These are phyloP conservation scores for Morpho deidamia DNA, from an alignment of 2,888 invertebrate species.

Conservation along the genomic window DNA sequence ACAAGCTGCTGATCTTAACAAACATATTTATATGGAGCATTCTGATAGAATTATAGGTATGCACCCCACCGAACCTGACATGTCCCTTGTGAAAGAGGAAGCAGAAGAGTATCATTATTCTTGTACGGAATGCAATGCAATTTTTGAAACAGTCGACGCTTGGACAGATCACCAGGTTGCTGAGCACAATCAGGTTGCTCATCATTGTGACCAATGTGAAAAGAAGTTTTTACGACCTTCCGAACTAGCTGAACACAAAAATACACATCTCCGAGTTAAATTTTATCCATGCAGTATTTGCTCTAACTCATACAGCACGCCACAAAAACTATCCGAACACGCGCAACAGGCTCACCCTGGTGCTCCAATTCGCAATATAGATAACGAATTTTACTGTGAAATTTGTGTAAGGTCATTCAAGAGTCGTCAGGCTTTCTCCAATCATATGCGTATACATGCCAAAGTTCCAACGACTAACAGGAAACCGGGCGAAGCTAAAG, in stretches of 20 bases:
- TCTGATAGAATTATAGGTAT: conserved; percentile 62
- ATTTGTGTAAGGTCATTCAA: conserved; percentile 80
- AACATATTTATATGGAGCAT: conserved; percentile 79
- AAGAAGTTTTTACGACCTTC: conserved; percentile 79
- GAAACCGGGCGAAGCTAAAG: conserved; percentile 56
- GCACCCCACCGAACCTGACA: conserved; percentile 49
- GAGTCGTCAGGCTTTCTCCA: conserved; percentile 74
- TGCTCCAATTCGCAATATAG: conserved; percentile 38
- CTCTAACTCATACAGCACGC: conserved; percentile 79
- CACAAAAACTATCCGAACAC: conserved; percentile 78
- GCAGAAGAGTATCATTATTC: conserved; percentile 76
- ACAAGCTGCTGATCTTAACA: conserved; percentile 74
- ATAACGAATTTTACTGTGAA: conserved; percentile 72
- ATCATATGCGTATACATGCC: conserved; percentile 75
- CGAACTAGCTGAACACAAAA: conserved; percentile 82
- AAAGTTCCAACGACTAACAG: conserved; percentile 72
- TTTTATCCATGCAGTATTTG: conserved; percentile 80
- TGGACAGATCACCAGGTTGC: conserved; percentile 79
- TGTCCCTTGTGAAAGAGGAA: conserved; percentile 70
- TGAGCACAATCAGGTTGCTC: conserved; percentile 72
- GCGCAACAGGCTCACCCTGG: conserved; percentile 72
- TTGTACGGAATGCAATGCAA: conserved; percentile 79
- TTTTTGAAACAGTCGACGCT: conserved; percentile 75
- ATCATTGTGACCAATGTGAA: conserved; percentile 81
- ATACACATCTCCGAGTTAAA: conserved; percentile 82